Base-by-base conservation (phyloP, 2,888 invertebrate species). In the Drosophila emarginata region DNA sequence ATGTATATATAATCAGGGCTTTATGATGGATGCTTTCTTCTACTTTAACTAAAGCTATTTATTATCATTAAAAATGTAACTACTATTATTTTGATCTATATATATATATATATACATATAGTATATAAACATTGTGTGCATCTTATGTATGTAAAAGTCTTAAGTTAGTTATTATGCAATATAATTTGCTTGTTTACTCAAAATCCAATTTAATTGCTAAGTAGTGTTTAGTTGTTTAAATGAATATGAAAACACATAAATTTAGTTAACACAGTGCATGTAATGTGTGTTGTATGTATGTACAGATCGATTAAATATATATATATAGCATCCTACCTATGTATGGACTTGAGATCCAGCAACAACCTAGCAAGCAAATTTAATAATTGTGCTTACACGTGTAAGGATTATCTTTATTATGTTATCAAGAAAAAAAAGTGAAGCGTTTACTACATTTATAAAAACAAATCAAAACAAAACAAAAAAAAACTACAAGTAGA, bases 381-480 rank as follows among this genome's bases (percentile, higher is more conserved):
- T n/a, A n/a, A n/a, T n/a, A n/a, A n/a, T n/a, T n/a, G n/a, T n/a
- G n/a, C n/a, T n/a, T n/a, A n/a, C n/a, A n/a, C n/a, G 59, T 67
- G 63, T 69, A 45, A 63, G 57, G 74, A 82, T 64, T 67, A 32
- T 77, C 82, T 80, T 75, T 84, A 85, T 63, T 70, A 73, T 83
- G 87, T 88, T 86, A 88, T 83, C 71, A 70, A 69, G 36, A 45
- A 21, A 45, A 79, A 78, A 78, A 45, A 21, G 11, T 75, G 76
- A 78, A 78, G 88, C 87, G 84, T 88, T 84, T 84, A 88, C 88
- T 88, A 84, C 88, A 84, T 84, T 84, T 88, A 87, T 84, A 84
- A 80, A 68, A 65, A 69, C 64, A 51, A 32, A 32, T 9, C 32
- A 32, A 32, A 32, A 1, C 9, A 32, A 32, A 61, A 37, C 37